phyloP scores from a whole-genome alignment of 2,888 invertebrate species.

The Polymixis flavicincta region DNA sequence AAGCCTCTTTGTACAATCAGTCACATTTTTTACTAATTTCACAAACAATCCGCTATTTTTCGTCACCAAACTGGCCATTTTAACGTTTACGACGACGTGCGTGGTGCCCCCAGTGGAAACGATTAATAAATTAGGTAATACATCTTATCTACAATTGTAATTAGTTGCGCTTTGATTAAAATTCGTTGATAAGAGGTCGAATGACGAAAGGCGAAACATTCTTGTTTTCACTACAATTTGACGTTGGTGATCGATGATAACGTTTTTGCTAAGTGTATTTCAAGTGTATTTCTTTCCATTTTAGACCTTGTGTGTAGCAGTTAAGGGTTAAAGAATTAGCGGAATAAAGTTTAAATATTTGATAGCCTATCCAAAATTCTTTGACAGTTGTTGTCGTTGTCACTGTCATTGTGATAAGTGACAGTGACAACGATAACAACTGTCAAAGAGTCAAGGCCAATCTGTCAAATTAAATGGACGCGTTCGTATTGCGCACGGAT shows the following conservation, averaged over 20 bases:
- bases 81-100: constrained; percentile 58
- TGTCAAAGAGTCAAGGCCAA: too few relatives aligned
- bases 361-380: constrained; percentile 14
- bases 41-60: constrained; percentile 75
- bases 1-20: constrained; percentile 78
- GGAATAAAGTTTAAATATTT: constrained; percentile 2
- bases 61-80: constrained; percentile 79
- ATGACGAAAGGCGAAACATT: constrained; percentile 66
- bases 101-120: constrained; percentile 57
- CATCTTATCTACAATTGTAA: constrained; percentile 88
- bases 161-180: constrained; percentile 80
- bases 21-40: constrained; percentile 80
- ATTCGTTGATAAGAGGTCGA: constrained; percentile 70
- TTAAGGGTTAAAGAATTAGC: not conserved
- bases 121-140: constrained; percentile 78
- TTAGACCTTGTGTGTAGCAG: not conserved
- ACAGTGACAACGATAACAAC: too few relatives aligned
- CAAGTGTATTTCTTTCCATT: constrained; percentile 35
- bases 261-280: constrained; percentile 11
- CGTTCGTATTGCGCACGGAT: constrained; percentile 19
- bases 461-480: constrained; percentile 15
- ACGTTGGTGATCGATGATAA: constrained; percentile 30
- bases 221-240: constrained; percentile 55
- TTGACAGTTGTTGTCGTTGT: constrained; percentile 38
- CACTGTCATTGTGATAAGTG: too few relatives aligned